Conservation (phyloP, 2,888 invertebrate species). For the Tridacna crocea region DNA sequence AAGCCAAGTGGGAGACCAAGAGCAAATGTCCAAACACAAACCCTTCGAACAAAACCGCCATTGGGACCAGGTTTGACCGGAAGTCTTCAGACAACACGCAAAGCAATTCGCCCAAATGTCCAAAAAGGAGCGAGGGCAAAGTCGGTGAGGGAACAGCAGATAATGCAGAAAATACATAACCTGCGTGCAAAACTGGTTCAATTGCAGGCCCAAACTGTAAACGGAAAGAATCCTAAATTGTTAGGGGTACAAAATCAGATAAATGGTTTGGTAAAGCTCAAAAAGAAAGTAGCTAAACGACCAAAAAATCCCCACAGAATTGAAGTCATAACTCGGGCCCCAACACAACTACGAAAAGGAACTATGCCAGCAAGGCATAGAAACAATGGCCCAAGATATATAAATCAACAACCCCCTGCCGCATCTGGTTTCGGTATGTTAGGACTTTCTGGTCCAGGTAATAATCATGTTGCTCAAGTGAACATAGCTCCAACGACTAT, state of each 20-base stretch:
- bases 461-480: too few species aligned
- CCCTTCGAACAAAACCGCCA: not conserved
- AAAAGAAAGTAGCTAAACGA: not conserved
- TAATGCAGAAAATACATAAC: not conserved
- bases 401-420: not conserved
- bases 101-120: not conserved
- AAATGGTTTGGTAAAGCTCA: conserved; percentile 10
- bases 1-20: not conserved
- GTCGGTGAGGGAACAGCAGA: conserved; percentile 2
- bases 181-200: not conserved
- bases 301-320: not conserved
- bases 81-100: not conserved
- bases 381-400: not conserved
- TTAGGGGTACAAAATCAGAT: conserved; percentile 15
- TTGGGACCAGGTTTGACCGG: too few species aligned
- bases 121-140: not conserved
- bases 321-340: not conserved
- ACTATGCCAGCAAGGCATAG: conserved; percentile 10
- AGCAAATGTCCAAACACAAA: not conserved
- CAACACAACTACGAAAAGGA: conserved; percentile 4
- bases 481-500: too few species aligned
- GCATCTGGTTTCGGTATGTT: not conserved
- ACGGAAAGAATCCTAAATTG: conserved; percentile 22
- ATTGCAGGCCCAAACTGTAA: conserved; percentile 3
- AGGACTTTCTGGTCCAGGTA: not conserved